These are phyloP conservation scores for Mactromeris polynyma DNA, from an alignment of 2,888 invertebrate species.

Conservation along the genomic window DNA sequence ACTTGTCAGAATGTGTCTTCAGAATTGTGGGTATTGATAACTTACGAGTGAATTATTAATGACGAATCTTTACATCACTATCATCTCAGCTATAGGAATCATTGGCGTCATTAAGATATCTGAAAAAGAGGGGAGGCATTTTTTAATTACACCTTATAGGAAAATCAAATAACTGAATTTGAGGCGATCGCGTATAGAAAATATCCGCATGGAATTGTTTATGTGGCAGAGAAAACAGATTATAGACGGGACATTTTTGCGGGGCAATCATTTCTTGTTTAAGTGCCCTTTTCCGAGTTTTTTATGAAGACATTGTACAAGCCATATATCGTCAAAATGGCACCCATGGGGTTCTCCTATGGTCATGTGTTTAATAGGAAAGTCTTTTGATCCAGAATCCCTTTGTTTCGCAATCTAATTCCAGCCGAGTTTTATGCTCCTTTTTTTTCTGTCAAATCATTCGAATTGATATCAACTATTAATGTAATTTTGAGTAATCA, in stretches of 20 bases:
- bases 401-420: slow-evolving; percentile 2
- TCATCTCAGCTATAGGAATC: background rate
- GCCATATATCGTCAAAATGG: background rate
- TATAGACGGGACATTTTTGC: background rate
- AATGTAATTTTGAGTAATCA: too few species aligned
- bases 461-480: background rate
- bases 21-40: slow-evolving; percentile 28
- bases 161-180: background rate
- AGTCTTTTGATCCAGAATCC: background rate
- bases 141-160: slow-evolving; percentile 19
- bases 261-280: slow-evolving; percentile 6
- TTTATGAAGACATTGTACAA: slow-evolving; percentile 1
- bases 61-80: slow-evolving; percentile 36
- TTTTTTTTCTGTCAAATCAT: background rate
- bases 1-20: slow-evolving; percentile 41
- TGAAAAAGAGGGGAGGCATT: slow-evolving; percentile 5
- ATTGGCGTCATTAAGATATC: slow-evolving; percentile 37
- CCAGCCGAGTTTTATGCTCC: background rate
- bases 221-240: background rate
- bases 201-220: slow-evolving; percentile 11
- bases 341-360: background rate
- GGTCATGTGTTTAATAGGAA: slow-evolving; percentile 15
- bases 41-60: slow-evolving; percentile 55
- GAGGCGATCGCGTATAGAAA: background rate
- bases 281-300: background rate